Conservation (phyloP, 1,140 invertebrate species). For the Bradynema listronoti region DNA sequence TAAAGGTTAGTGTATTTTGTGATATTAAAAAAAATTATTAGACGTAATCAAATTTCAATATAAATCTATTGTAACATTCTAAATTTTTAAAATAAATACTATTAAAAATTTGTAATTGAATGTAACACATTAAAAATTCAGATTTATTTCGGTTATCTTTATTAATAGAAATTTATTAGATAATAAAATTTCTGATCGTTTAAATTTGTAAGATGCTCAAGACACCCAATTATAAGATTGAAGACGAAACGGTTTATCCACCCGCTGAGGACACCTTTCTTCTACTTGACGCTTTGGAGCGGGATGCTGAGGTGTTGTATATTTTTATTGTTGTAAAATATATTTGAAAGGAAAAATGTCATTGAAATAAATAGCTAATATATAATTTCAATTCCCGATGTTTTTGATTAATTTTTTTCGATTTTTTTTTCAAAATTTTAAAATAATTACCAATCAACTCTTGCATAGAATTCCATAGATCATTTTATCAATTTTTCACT, state of each 20-base stretch:
- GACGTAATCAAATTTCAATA: too few relatives aligned
- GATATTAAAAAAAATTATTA: too few relatives aligned
- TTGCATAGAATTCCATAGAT: too few relatives aligned
- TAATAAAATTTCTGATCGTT: too few relatives aligned
- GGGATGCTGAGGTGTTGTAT: conserved; percentile 64
- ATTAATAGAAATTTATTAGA: too few relatives aligned
- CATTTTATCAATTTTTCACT: not conserved
- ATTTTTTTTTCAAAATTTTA: not conserved
- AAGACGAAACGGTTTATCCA: conserved; percentile 74
- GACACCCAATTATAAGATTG: conserved; percentile 55
- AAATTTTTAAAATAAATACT: too few relatives aligned
- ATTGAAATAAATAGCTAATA: not conserved
- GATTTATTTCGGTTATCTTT: too few relatives aligned
- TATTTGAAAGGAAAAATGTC: not conserved
- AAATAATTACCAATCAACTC: not conserved
- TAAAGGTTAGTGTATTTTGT: too few relatives aligned
- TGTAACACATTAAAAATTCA: too few relatives aligned
- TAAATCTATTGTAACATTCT: too few relatives aligned
- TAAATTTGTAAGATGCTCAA: conserved; percentile 15
- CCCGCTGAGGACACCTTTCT: conserved; percentile 92
- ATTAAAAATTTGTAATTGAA: too few relatives aligned
- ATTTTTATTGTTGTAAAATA: not conserved
- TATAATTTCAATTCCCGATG: not conserved
- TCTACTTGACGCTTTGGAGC: conserved; percentile 82
- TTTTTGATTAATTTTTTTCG: not conserved